Percentiles rank a stretch among this genome's conserved stretches.
These are phyloP conservation scores for Chrysomela aeneicollis DNA, from an alignment of 2,888 invertebrate genomes.

Conservation along the genomic window DNA sequence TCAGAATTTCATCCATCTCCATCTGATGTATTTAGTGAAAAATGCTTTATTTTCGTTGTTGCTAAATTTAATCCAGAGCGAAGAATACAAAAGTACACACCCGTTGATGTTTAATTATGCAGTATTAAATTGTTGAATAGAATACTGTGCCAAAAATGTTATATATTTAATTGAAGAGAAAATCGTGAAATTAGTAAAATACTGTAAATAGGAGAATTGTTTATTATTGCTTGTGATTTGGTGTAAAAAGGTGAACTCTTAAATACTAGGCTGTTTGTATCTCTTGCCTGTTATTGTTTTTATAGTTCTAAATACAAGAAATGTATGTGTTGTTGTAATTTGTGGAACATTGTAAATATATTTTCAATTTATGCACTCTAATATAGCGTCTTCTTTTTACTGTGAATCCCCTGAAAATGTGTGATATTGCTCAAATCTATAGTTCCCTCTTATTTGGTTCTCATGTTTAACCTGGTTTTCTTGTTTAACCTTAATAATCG, in stretches of 20 bases:
- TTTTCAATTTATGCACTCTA: conserved; percentile 57
- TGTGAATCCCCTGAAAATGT: neutral
- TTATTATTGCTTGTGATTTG: conserved; percentile 52
- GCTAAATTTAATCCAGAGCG: neutral
- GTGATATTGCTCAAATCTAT: too few species aligned
- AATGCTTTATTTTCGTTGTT: neutral
- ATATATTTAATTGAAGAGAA: conserved; percentile 26
- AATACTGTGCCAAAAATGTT: conserved; percentile 57
- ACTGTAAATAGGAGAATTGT: conserved; percentile 52
- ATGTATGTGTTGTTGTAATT: conserved; percentile 62
- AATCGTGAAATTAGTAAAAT: conserved; percentile 35
- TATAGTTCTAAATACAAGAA: conserved; percentile 61
- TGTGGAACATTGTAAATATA: conserved; percentile 62
- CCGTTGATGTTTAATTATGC: conserved; percentile 18
- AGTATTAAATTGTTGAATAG: conserved; percentile 56
- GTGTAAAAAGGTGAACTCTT: conserved; percentile 52
- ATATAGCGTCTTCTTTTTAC: conserved; percentile 16
- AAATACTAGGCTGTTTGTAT: conserved; percentile 60
- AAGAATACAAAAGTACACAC: neutral
- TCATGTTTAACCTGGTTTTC: too few species aligned
- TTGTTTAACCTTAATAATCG: too few species aligned
- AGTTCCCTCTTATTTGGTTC: too few species aligned
- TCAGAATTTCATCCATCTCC: conserved; percentile 9
- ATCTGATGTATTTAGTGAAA: too few species aligned
- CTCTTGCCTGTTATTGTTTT: conserved; percentile 64